A percentile compares a stretch with the other conserved stretches of the same genome.
Conservation (phyloP, 2,113 vertebrate species). For the Forbesichthys agassizii region DNA sequence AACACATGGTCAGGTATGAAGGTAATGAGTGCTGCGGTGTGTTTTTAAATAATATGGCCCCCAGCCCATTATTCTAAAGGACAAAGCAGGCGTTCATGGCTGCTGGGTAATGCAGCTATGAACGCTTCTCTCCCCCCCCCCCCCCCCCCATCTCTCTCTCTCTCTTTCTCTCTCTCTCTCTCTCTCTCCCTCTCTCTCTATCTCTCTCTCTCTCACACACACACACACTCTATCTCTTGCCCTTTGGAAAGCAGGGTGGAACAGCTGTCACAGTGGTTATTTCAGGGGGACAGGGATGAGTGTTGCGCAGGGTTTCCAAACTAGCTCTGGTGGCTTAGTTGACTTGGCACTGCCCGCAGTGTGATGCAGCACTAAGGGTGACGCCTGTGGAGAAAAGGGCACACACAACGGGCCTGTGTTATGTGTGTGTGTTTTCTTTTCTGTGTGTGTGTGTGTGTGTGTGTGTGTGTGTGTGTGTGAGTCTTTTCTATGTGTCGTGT, state of each 20-base stretch:
- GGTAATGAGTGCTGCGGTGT: slow-evolving; percentile 38
- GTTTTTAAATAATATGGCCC: slow-evolving; percentile 35
- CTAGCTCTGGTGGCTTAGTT: slow-evolving; percentile 14
- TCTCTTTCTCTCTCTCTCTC: too few relatives aligned
- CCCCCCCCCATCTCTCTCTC: neutral
- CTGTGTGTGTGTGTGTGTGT: slow-evolving; percentile 8
- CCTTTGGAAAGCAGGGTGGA: slow-evolving; percentile 20
- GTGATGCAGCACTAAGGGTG: slow-evolving; percentile 10
- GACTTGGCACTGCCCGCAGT: slow-evolving; percentile 11
- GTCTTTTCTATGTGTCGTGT: neutral
- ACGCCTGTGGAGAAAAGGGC: slow-evolving; percentile 54
- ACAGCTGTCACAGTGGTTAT: slow-evolving; percentile 57
- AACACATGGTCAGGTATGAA: slow-evolving; percentile 47
- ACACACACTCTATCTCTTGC: neutral
- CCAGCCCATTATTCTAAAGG: slow-evolving; percentile 46
- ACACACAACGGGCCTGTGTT: slow-evolving; percentile 33
- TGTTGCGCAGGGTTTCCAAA: slow-evolving; percentile 24
- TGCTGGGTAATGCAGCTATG: slow-evolving; percentile 24
- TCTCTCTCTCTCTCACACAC: slow-evolving; percentile 6
- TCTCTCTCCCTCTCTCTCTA: neutral
- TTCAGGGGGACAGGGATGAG: slow-evolving; percentile 53
- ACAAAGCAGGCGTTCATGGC: slow-evolving; percentile 46
- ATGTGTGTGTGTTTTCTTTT: neutral
- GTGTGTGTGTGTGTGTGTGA: neutral
- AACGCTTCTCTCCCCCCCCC: neutral